Evolutionary conservation across 2,113 vertebrate genomes (phyloP).

Genomic region (Leptocoma aspasia): DNA sequence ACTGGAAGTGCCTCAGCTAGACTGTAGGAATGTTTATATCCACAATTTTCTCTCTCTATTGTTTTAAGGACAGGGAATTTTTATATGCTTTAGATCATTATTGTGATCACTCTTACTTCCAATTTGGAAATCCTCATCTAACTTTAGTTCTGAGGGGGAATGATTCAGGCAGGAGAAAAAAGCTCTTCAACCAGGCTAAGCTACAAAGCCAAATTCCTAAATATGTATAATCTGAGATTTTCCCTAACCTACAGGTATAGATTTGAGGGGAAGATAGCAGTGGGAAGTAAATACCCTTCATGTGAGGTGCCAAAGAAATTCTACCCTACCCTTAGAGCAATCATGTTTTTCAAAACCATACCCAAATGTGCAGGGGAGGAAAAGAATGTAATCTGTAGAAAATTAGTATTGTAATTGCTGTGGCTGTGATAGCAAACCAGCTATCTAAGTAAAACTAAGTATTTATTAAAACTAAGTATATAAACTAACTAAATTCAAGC

Average conservation of each 20-base stretch:
- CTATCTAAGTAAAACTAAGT: not conserved
- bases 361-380: not conserved
- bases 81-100: not conserved
- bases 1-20: not conserved
- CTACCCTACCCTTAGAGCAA: not conserved
- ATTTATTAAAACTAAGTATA: not conserved
- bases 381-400: not conserved
- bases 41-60: accelerated
- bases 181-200: conserved; percentile 1
- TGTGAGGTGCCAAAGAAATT: not conserved
- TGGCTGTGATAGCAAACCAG: not conserved
- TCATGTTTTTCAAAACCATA: not conserved
- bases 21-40: not conserved
- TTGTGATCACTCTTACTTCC: not conserved
- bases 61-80: not conserved
- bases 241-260: not conserved
- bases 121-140: not conserved
- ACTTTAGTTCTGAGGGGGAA: not conserved
- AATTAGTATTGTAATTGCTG: not conserved
- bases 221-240: conserved; percentile 14
- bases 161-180: not conserved
- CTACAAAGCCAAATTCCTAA: conserved; percentile 1
- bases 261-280: not conserved
- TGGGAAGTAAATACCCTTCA: not conserved
- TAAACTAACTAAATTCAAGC: not conserved